Conservation (phyloP, 2,888 invertebrate species). For the Cosmia pyralina region DNA sequence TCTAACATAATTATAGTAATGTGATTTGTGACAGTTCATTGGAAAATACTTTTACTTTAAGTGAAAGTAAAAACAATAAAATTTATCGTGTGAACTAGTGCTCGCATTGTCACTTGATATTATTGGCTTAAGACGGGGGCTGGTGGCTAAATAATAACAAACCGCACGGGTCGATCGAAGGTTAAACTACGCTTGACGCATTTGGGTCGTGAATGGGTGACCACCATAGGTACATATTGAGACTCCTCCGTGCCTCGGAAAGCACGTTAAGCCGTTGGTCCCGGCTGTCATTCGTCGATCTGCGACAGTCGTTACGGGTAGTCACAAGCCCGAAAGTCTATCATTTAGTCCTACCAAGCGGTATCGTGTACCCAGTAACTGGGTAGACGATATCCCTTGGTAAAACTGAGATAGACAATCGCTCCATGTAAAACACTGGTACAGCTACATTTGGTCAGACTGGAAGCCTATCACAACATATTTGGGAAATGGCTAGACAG, state of each 20-base stretch:
- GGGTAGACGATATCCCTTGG: too few relatives aligned
- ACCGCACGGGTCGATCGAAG: neutral
- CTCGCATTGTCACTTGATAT: conserved; percentile 26
- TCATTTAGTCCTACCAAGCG: neutral
- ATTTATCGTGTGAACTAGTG: conserved; percentile 24
- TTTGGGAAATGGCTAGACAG: neutral
- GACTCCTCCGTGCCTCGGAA: neutral
- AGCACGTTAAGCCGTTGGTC: neutral
- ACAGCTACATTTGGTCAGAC: too few relatives aligned
- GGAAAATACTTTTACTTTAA: conserved; percentile 26
- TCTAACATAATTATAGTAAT: neutral
- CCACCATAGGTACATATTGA: neutral
- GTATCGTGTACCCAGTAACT: neutral
- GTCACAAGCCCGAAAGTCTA: neutral
- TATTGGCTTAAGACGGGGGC: conserved; percentile 7
- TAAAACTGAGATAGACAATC: too few relatives aligned
- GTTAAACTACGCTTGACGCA: neutral
- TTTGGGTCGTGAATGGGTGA: neutral
- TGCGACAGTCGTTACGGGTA: neutral
- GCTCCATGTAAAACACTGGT: too few relatives aligned
- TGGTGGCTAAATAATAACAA: neutral
- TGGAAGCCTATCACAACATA: too few relatives aligned
- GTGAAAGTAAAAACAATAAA: conserved; percentile 28
- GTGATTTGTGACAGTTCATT: conserved; percentile 5
- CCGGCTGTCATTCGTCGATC: neutral